Base-by-base conservation (phyloP, 2,888 invertebrate genomes). In the Pterobdella sp. region DNA sequence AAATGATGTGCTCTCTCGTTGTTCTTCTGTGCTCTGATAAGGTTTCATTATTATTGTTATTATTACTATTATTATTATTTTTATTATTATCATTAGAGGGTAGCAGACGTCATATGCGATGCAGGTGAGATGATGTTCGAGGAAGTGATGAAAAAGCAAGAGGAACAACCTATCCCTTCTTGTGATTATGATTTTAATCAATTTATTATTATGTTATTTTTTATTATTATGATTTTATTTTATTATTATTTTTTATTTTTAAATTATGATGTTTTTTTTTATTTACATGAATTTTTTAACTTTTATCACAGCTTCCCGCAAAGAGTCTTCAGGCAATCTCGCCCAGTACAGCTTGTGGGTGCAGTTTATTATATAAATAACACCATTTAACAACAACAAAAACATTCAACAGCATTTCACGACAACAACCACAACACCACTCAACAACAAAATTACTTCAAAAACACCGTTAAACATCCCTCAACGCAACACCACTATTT, bases 11-110 rank as follows among this genome's bases (percentile, higher is more conserved):
- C 76, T 81, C 82, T 72, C 75, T 85, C 74, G 81, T 81, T 32
- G 82, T 85, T 10, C 73, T 84, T 14, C 81, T 82, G 76, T 81
- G 82, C 78, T 81, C 80, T 37, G 80, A 74, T 65, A 78, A 79
- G 79, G 82, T 82, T 22, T 3, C 22, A 42, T 42, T 7, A 42
- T 7, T 22, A 42, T 22, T 14, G 7, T 22, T 14, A 42, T 42
- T 42, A 7, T 14, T 42, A 14, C 49, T 14, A 14, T 22, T 22
- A 42, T 42, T 22, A 7, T 14, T 42, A 7, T 22, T 14, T 42
- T 42, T 42, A 42, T 42, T 22, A 7, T 14, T 42, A 7, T 22
- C 7, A 22, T 26, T 26, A 65, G 34, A 2, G 31, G 32, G 34
- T 4, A 29, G 66, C 66, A 65, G 4, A 35, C 2, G n/a, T 14